Evolutionary conservation across 2,797 vertebrate species (phyloP), one percentile per base, ranked within the genome.

Genomic region (Setipinna tenuifilis): DNA sequence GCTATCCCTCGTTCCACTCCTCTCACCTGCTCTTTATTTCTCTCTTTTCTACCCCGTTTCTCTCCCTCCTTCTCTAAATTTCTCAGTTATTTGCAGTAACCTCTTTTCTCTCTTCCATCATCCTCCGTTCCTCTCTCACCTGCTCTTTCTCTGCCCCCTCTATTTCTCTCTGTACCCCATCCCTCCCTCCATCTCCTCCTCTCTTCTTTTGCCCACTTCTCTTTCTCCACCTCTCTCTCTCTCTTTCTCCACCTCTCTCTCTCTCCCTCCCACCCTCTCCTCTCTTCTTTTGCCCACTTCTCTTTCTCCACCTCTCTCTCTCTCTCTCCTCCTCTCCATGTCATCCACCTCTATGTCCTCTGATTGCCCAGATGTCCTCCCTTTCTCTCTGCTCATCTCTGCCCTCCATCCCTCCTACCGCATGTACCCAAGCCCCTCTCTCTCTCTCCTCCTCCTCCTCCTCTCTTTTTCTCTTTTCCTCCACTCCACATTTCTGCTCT

Each of bases 331-430:
- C 46, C 46, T 4, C 46, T 48, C 46, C 46, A 10, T 48, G 46
- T 48, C 46, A 48, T 3, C 46, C 46, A 48, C 46, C 46, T 48
- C 4, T 48, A 48, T 28, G 82, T 1, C 41, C 16, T 1, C 46
- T 46, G 88, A 87, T 88, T 48, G 3, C 4, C 75, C 89, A 88
- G 80, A 83, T 84, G 83, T 61, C 28, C 14, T 46, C 2, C 25
- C 44, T 57, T 57, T 28, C 44, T 31, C 59, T 19, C 46, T 48
- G 46, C 46, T 48, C 46, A 48, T 48, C 46, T 48, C 46, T 10
- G 10, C 4, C 46, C 46, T 48, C 4, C 46, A 48, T 48, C 4
- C 46, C 46, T 48, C 46, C 46, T 48, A 48, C 46, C 4, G 46
- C 46, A 48, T 48, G 3, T 48, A 3, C 46, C 3, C 46, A 48